Conservation (phyloP, 92 coral and sea anemone species). For the Palythoa heliodiscus region DNA sequence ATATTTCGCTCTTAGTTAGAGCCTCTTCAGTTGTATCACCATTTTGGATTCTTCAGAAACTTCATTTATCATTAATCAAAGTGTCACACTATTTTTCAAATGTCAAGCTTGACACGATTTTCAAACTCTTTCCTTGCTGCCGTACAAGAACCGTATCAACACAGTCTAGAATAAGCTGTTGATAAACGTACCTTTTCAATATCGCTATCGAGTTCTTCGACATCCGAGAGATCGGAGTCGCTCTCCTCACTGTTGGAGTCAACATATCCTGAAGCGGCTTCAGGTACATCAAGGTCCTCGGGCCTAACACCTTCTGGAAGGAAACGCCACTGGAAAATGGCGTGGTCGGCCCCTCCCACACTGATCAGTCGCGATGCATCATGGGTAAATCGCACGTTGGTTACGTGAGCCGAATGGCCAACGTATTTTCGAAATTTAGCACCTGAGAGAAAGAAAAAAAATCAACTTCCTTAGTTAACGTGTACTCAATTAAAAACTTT, state of each 20-base stretch:
- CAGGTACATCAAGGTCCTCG: constrained; percentile 75
- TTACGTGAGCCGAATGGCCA: constrained; percentile 98
- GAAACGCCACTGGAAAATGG: constrained; percentile 98
- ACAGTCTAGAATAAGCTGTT: too few relatives aligned
- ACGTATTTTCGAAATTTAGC: constrained; percentile 97
- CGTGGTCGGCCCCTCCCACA: constrained; percentile 98
- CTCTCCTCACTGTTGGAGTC: constrained; percentile 97
- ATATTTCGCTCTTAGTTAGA: too few relatives aligned
- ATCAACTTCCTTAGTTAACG: not conserved
- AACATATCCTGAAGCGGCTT: constrained; percentile 83
- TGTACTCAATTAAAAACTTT: not conserved
- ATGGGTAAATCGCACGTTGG: constrained; percentile 93
- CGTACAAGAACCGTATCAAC: too few relatives aligned
- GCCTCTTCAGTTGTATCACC: too few relatives aligned
- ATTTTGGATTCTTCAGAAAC: too few relatives aligned
- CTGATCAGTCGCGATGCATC: constrained; percentile 88
- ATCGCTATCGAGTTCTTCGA: constrained; percentile 93
- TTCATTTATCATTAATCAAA: not conserved
- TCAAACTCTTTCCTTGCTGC: too few relatives aligned
- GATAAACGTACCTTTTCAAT: constrained; percentile 81
- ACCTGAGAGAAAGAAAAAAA: constrained; percentile 47
- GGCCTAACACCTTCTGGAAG: constrained; percentile 90
- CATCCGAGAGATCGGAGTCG: constrained; percentile 95
- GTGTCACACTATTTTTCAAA: not conserved
- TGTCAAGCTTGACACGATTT: too few relatives aligned